Conservation (phyloP, 1,140 invertebrate species). For the Lepidostoma basale region DNA sequence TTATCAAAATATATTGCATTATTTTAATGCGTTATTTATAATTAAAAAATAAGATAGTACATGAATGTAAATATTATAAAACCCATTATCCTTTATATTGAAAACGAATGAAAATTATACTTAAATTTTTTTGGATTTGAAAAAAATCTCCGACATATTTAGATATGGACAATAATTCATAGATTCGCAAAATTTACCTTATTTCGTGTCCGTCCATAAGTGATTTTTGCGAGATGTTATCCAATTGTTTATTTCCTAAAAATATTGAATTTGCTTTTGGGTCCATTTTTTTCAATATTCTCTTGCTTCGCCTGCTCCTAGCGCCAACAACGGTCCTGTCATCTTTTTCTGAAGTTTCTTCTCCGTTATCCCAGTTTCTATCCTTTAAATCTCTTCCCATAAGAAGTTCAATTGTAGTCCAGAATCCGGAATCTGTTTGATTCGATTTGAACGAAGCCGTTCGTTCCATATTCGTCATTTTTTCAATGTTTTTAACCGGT, state of each 20-base stretch:
- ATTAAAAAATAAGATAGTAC: too few species aligned
- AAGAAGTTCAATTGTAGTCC: slow-evolving; percentile 59
- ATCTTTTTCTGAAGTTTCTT: slow-evolving; percentile 2
- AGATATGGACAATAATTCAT: too few species aligned
- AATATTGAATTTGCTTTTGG: neutral
- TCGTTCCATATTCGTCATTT: slow-evolving; percentile 51
- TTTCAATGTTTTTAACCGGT: neutral
- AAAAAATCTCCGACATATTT: too few species aligned
- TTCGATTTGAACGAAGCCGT: slow-evolving; percentile 52
- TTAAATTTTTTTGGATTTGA: too few species aligned
- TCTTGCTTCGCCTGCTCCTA: neutral
- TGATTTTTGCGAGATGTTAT: too few species aligned
- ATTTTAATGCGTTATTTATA: too few species aligned
- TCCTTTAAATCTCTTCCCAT: slow-evolving; percentile 49
- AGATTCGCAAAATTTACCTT: too few species aligned
- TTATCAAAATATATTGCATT: too few species aligned
- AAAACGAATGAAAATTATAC: too few species aligned
- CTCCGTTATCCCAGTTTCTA: neutral
- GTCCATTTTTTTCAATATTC: neutral
- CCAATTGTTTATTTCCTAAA: neutral
- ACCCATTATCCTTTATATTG: too few species aligned
- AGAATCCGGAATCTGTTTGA: slow-evolving; percentile 56
- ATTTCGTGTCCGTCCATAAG: too few species aligned
- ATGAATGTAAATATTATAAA: too few species aligned
- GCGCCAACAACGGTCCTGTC: neutral